Percentiles rank a stretch among this genome's conserved stretches.
phyloP scores from a whole-genome alignment of 2,113 vertebrate species.

The Henicopernis longicauda region DNA sequence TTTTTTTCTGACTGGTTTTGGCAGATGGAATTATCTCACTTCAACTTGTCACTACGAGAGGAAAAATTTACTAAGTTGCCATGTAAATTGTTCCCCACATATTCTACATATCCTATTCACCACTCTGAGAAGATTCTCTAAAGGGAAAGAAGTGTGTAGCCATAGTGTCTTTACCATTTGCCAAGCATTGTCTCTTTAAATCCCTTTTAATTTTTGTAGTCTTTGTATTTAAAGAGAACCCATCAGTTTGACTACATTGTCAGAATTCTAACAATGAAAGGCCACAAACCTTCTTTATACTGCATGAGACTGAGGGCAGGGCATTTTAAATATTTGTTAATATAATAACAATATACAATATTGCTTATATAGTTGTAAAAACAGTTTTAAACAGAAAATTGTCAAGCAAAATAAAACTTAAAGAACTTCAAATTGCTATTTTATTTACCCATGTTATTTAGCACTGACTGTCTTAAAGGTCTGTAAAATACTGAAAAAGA shows the following conservation, averaged over 20 bases:
- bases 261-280: neutral
- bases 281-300: neutral
- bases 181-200: neutral
- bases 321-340: neutral
- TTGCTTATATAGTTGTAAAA: neutral
- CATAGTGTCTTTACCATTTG: neutral
- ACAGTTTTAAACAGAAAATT: neutral
- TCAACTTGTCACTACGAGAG: neutral
- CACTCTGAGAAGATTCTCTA: neutral
- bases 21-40: neutral
- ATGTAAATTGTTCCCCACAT: neutral
- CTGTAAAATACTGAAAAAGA: neutral
- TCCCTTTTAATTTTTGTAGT: neutral
- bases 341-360: neutral
- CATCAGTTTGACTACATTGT: neutral
- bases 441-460: neutral
- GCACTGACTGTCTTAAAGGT: neutral
- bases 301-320: neutral
- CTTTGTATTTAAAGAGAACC: neutral
- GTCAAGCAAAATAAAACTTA: neutral
- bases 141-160: neutral
- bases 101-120: neutral
- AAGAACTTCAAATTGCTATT: neutral
- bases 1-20: neutral
- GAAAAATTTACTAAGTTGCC: neutral